phyloP scores from a whole-genome alignment of 1,140 invertebrate species.

The Vanessa tameamea region DNA sequence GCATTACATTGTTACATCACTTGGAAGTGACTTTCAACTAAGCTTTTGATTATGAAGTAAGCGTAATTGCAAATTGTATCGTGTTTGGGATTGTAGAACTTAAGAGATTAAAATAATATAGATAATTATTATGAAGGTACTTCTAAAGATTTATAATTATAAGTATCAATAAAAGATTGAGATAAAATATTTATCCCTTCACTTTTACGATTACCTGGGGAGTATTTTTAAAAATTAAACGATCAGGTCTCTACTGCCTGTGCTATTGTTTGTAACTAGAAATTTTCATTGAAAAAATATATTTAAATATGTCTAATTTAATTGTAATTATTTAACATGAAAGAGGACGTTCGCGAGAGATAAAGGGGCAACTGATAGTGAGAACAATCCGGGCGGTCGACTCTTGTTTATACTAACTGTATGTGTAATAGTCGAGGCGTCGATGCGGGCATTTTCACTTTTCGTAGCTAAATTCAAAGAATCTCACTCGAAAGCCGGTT shows the following conservation, averaged over 20 bases:
- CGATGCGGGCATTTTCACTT: conserved; percentile 59
- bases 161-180: too few relatives aligned
- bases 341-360: not conserved
- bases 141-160: too few relatives aligned
- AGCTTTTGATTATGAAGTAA: conserved; percentile 45
- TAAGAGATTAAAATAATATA: not conserved
- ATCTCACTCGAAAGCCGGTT: conserved; percentile 24
- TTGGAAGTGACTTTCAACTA: conserved; percentile 38
- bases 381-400: conserved; percentile 16
- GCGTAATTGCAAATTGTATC: conserved; percentile 18
- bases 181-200: too few relatives aligned
- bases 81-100: not conserved
- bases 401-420: conserved; percentile 35
- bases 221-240: too few relatives aligned
- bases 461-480: conserved; percentile 49
- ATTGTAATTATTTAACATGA: not conserved
- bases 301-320: not conserved
- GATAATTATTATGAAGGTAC: not conserved
- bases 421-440: conserved; percentile 39
- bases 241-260: too few relatives aligned
- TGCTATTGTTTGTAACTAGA: too few relatives aligned
- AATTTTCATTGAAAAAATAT: not conserved
- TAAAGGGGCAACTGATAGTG: conserved; percentile 18
- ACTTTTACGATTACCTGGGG: too few relatives aligned
- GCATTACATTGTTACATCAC: conserved; percentile 46